phyloP scores from a whole-genome alignment of 2,113 vertebrate species.

The Archocentrus centrarchus region DNA sequence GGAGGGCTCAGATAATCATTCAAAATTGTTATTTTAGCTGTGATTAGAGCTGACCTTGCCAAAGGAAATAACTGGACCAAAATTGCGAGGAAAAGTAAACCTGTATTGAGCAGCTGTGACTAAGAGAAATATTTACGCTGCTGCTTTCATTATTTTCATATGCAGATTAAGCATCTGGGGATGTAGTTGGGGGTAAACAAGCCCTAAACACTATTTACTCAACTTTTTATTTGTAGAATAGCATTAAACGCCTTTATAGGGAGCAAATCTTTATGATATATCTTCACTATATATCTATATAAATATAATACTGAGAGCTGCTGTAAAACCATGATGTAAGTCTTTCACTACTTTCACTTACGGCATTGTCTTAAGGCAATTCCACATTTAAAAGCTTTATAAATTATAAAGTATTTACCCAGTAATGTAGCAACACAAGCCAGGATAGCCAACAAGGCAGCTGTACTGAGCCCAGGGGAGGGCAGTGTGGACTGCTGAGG shows the following conservation, averaged over 20 bases:
- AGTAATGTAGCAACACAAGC: slow-evolving; percentile 89
- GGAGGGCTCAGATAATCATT: slow-evolving; percentile 58
- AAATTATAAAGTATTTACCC: slow-evolving; percentile 74
- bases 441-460: slow-evolving; percentile 89
- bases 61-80: slow-evolving; percentile 59
- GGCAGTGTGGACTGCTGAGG: slow-evolving; percentile 84
- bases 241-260: slow-evolving; percentile 45
- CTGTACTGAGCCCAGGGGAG: slow-evolving; percentile 87
- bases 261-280: slow-evolving; percentile 22
- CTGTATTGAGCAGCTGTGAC: slow-evolving; percentile 54
- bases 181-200: slow-evolving; percentile 58
- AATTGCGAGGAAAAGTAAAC: slow-evolving; percentile 59
- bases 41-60: slow-evolving; percentile 72
- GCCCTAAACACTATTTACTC: slow-evolving; percentile 61
- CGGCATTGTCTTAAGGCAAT: background rate
- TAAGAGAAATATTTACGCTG: slow-evolving; percentile 70
- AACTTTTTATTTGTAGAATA: slow-evolving; percentile 60
- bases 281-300: slow-evolving; percentile 1
- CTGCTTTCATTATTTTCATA: slow-evolving; percentile 65
- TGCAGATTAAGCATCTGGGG: slow-evolving; percentile 65
- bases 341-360: background rate
- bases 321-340: slow-evolving; percentile 8
- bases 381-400: background rate
- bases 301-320: slow-evolving; percentile 9
- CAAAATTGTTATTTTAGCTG: slow-evolving; percentile 63